Evolutionary conservation across 2,113 vertebrate species (phyloP), one percentile per base, ranked within the genome.

Genomic region (Otocyon megalotis): DNA sequence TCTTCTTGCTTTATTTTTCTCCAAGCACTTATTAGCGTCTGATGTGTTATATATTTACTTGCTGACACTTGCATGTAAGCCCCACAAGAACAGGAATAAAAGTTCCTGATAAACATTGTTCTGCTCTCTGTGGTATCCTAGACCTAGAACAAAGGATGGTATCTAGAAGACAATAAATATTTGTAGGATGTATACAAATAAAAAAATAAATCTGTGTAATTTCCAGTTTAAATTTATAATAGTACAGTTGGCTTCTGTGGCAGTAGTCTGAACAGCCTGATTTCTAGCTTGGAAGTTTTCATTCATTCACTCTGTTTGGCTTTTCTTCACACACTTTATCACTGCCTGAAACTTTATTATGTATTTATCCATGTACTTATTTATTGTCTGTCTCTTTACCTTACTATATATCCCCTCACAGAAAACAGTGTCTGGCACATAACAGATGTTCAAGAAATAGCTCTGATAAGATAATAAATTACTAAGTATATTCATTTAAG

Each of bases 1-100:
- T 62, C 84, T 80, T 67, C 24, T 90, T 76, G 48, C 32, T 96
- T 80, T 62, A n/a, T 56, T 93, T 93, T 71, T 71, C 63, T 94
- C n/a, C 62, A 83, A 76, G 43, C 22, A 54, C 63, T 74, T 90
- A 26, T 53, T 48, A 56, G 35, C 37, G 22, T 69, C 12, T 62
- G 56, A 50, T 20, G 43, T 30, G 24, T 37, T 28, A 69, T 24
- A 11, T 19, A n/a, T 71, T 89, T 88, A 53, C 53, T 28, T 63
- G 88, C 60, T 60, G 63, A 71, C 9, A 32, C 9, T 53, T 58
- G 8, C 7, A 30, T 43, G 8, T 30, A 28, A 54, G 43, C 16
- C 72, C 35, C 30, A 56, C 5, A 54, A 90, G 32, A 58, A 56
- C 2, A 50, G 69, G 37, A 65, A n/a, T 26, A 71, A 92, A 92